Evolutionary conservation across 1,140 invertebrate species (phyloP), one percentile per base, ranked within the genome.

Genomic region (Saxidomus purpurata): DNA sequence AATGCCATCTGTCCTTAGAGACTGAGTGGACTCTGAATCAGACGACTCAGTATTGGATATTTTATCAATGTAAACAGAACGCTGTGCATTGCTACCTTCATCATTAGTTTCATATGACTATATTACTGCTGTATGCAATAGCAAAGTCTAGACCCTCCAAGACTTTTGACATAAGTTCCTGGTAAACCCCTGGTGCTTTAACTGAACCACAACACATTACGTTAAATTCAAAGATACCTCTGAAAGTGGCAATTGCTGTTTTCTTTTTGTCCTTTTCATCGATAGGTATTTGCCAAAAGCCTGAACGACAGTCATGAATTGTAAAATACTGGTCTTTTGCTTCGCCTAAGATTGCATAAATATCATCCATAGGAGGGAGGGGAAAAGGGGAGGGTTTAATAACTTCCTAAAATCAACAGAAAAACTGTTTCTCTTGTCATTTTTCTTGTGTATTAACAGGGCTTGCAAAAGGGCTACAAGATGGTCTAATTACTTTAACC

Each of bases 201-300:
- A 31, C 47, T 4, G 94, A 80, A 22, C 91, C 87, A 82, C 94
- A 94, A 28, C 91, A 90, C 90, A 93, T 85, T 2, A 84, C 84
- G 0, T 71, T 89, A 87, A 96, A 96, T 43, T 92, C 40, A 81
- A 76, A 92, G 8, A 92, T n/a, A 3, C 91, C 92, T 47, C 81
- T 59, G 55, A 0, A 63, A 28, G 0, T 59, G n/a, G 49, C 17
- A 74, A 92, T 91, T 36, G 92, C 90, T 15, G 96, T 96, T 74
- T 96, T 95, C 40, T 95, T 79, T 11, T 86, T 91, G 79, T 94
- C 74, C 25, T 61, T 22, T 34, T 47, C 52, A 11, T 38, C 22
- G 28, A 87, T 79, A 17, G 36, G 0, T 13, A 87, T 28, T 47
- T 77, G 85, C 25, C 49, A 79, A 79, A 61, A 87, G 17, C 71